Percentiles rank a stretch among this genome's conserved stretches.
phyloP scores from a whole-genome alignment of 2,113 vertebrate genomes.

The Hepsetus odoe region DNA sequence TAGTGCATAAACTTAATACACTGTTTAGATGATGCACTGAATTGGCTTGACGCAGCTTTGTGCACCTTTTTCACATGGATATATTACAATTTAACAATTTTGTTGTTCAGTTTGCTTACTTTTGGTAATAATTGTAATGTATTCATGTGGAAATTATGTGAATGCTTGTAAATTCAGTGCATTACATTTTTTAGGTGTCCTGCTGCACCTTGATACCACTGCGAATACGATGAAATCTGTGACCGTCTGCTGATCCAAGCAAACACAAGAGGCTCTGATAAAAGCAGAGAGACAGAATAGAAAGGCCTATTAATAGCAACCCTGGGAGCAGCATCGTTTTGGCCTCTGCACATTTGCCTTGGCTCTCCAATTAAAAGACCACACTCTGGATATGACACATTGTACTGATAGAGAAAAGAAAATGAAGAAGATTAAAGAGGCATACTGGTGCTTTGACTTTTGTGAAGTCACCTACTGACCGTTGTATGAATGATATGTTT shows the following conservation, averaged over 20 bases:
- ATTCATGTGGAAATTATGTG: neutral
- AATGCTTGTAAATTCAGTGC: neutral
- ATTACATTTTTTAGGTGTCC: neutral
- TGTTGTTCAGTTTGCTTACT: no score
- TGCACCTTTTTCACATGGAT: neutral
- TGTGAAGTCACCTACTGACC: neutral
- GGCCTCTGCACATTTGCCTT: slow-evolving; percentile 37
- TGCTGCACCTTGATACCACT: neutral
- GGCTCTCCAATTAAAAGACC: slow-evolving; percentile 18
- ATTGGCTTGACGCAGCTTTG: neutral
- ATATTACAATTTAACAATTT: neutral
- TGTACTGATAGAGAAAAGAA: neutral
- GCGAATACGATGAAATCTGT: neutral
- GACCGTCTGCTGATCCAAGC: neutral
- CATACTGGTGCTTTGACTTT: neutral
- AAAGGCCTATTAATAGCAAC: slow-evolving; percentile 62
- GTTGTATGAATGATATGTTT: neutral
- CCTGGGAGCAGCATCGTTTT: slow-evolving; percentile 48
- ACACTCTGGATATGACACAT: slow-evolving; percentile 49
- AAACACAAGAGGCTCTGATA: slow-evolving; percentile 15
- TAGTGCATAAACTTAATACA: no score
- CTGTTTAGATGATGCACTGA: neutral
- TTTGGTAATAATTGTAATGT: no score
- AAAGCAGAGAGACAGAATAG: slow-evolving; percentile 13
- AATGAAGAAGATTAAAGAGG: neutral